Percentiles rank a stretch among this genome's conserved stretches.
phyloP scores from a whole-genome alignment of 2,113 vertebrate species.

The Chionomys nivalis region DNA sequence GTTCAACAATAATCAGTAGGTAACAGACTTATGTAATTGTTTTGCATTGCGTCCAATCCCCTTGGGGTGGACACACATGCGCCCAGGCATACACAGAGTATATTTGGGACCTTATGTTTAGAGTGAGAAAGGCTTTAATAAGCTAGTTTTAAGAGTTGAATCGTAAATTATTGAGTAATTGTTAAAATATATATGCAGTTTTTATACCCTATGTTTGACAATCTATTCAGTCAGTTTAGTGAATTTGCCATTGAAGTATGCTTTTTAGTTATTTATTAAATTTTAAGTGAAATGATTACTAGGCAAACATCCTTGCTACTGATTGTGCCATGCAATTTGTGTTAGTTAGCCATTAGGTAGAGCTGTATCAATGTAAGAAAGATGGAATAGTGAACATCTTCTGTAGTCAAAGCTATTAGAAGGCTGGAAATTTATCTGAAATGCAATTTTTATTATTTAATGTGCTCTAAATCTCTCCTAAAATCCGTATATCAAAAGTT shows the following conservation, averaged over 20 bases:
- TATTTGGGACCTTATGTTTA: neutral
- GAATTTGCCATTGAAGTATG: slow-evolving; percentile 18
- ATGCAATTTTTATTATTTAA: slow-evolving; percentile 38
- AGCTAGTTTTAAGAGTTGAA: neutral
- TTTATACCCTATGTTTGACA: neutral
- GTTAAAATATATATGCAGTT: neutral
- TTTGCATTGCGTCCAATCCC: neutral
- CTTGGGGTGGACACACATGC: neutral
- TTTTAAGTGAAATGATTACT: slow-evolving; percentile 50
- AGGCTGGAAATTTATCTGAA: neutral
- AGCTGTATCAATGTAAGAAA: slow-evolving; percentile 13
- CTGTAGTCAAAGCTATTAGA: slow-evolving; percentile 12
- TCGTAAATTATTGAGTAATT: neutral
- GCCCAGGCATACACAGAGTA: neutral
- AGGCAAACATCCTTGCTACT: neutral
- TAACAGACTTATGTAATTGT: neutral
- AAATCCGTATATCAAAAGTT: slow-evolving; percentile 71
- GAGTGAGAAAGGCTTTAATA: neutral
- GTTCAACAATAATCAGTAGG: slow-evolving; percentile 31
- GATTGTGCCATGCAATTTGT: neutral
- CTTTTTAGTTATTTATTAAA: neutral
- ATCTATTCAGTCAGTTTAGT: neutral
- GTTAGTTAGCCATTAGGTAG: neutral
- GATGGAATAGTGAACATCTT: slow-evolving; percentile 12
- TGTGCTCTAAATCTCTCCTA: slow-evolving; percentile 17